Base-by-base conservation (phyloP, 1,140 invertebrate genomes). In the Drosophila seguyi region DNA sequence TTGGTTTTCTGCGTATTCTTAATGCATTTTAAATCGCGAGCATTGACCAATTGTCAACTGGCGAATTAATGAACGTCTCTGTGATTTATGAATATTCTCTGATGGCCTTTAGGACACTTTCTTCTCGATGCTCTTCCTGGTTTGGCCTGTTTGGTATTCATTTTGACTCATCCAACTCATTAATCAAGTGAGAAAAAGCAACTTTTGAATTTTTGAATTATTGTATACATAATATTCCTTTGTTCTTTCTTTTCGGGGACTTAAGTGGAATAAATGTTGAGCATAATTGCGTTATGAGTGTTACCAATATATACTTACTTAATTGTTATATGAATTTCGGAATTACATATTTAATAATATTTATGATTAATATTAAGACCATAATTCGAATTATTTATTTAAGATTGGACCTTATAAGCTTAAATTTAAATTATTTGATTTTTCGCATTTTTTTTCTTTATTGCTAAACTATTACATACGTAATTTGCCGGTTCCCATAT, bases 41-140 rank as follows among this genome's bases (percentile, higher is more conserved):
- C 73, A 85, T 85, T 84, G 81, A 84, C 81, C 81, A 81, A 85
- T 84, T 85, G 82, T 84, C 81, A 84, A 68, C 77, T 45, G 58
- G 47, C 69, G 81, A 84, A 84, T 84, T 85, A 84, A 84, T 84
- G 81, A 84, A 65, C 39, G 57, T 60, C 59, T 73, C 25, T 42
- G 55, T 84, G 81, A 84, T 84, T 84, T 81, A 84, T 84, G 81
- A 76, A 61, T 72, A 55, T 53, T 55, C 39, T 38, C 56, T 8
- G 57, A 34, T 63, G 39, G 36, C 42, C 58, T 44, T 67, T 29
- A 22, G 36, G 31, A 10, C 39, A 34, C 11, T 60, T 65, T 42
- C 42, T 56, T 42, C 3, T 2, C 20, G 14, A 11, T 25, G 14
- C 18, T 59, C 29, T 68, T 50, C 29, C 29, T 45, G 61, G 41